phyloP scores from a whole-genome alignment of 1,140 invertebrate species.

The Drosophila persimilis region DNA sequence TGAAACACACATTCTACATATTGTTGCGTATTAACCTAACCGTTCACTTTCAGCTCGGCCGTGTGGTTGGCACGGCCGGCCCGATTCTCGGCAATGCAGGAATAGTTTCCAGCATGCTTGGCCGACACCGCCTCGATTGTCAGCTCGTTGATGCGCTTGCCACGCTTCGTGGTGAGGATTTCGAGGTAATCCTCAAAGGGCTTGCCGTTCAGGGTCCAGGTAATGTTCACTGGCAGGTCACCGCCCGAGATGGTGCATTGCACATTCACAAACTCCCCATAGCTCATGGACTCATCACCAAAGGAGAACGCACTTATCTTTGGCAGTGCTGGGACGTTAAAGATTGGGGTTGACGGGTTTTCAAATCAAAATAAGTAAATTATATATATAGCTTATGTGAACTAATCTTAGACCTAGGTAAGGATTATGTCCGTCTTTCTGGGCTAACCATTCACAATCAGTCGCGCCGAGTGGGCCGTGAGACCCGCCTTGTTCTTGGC shows the following conservation, averaged over 20 bases:
- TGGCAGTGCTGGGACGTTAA: slow-evolving; percentile 85
- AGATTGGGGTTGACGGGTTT: slow-evolving; percentile 2
- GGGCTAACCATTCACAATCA: slow-evolving; percentile 90
- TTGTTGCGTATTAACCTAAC: slow-evolving; percentile 86
- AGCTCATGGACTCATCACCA: slow-evolving; percentile 87
- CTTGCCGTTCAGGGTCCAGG: slow-evolving; percentile 86
- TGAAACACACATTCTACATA: slow-evolving; percentile 8
- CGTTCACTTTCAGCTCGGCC: slow-evolving; percentile 88
- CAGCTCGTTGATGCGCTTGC: slow-evolving; percentile 88
- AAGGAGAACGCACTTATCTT: slow-evolving; percentile 87
- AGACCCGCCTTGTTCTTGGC: slow-evolving; percentile 88
- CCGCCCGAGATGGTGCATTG: slow-evolving; percentile 88
- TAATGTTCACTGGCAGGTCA: slow-evolving; percentile 87
- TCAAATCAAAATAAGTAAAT: slow-evolving; percentile 21
- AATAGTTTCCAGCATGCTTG: slow-evolving; percentile 91
- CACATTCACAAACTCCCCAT: slow-evolving; percentile 88
- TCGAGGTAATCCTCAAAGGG: slow-evolving; percentile 84
- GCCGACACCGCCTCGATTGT: slow-evolving; percentile 90
- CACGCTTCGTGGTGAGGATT: slow-evolving; percentile 86
- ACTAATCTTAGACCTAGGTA: slow-evolving; percentile 14
- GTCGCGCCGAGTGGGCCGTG: slow-evolving; percentile 86
- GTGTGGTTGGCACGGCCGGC: slow-evolving; percentile 88
- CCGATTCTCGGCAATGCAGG: slow-evolving; percentile 89
- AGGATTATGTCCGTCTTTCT: too few relatives aligned
- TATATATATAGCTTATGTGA: slow-evolving; percentile 12